Evolutionary conservation across 2,797 vertebrate species (phyloP), one percentile per base, ranked within the genome.

Genomic region (Sebastes oblongus): DNA sequence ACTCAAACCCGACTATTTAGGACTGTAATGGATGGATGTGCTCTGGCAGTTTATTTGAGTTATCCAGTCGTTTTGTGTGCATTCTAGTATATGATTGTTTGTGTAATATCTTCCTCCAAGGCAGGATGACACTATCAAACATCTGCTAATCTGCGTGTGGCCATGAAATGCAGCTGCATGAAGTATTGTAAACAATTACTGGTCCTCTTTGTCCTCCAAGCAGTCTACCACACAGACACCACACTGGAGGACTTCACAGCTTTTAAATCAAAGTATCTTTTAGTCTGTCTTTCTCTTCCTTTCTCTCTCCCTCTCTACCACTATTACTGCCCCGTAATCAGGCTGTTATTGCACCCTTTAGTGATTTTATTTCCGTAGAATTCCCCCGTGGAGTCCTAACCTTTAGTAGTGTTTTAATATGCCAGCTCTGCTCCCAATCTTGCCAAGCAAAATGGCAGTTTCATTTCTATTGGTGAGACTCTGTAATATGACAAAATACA

Each of bases 371-470:
- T 89, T 84, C 66, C 74, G 71, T 60, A 78, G 80, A 85, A 93
- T 89, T 90, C 92, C 93, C 90, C 72, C 1, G 85, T 84, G 75
- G 88, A 90, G 80, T 81, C 69, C 84, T 95, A 93, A 94, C 94
- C 93, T 95, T 95, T 95, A 82, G 77, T 79, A 80, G 80, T 86
- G 72, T 86, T 93, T 95, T 94, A 93, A 93, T 93, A 90, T 94
- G 91, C 89, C 90, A 90, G 85, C 74, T 92, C 79, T 84, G 73
- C 80, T 87, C 87, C 76, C 70, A 78, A 58, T 76, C 74, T 81
- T 90, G 88, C 86, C 83, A 87, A 84, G 80, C 80, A 86, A 79
- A 93, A 82, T 82, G 85, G 90, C 88, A 83, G 74, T 93, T 89
- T 91, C 54, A 86, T 93, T 94, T 95, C 80, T 89, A 69, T 72